Conservation (phyloP, 1,140 invertebrate species). For the Drosophila athabasca region DNA sequence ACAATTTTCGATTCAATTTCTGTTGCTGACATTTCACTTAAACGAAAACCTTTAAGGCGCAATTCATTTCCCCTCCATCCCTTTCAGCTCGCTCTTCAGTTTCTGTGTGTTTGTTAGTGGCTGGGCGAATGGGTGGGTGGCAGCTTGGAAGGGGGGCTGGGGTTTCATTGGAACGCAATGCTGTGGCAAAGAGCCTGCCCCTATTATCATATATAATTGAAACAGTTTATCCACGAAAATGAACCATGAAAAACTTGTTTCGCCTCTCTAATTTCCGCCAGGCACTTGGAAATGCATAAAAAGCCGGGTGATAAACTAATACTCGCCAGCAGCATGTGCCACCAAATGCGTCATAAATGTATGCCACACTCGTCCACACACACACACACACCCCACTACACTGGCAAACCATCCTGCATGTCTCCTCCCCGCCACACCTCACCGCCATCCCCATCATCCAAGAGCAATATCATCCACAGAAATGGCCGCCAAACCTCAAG, state of each 20-base stretch:
- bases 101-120: constrained; percentile 16
- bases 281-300: constrained; percentile 66
- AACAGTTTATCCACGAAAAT: constrained; percentile 9
- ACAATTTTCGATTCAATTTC: constrained; percentile 83
- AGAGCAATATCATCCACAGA: constrained; percentile 7
- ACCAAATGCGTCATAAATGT: constrained; percentile 47
- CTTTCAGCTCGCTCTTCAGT: too few species aligned
- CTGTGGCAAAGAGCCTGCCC: constrained; percentile 3
- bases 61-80: constrained; percentile 58
- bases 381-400: constrained; percentile 5
- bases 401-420: background rate
- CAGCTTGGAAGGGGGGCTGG: constrained; percentile 12
- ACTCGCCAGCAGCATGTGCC: constrained; percentile 47
- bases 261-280: constrained; percentile 34
- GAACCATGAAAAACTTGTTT: constrained; percentile 42
- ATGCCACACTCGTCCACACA: constrained; percentile 46
- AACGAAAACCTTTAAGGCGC: constrained; percentile 82
- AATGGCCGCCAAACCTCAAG: constrained; percentile 53
- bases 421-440: background rate
- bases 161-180: background rate
- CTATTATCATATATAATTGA: constrained; percentile 23
- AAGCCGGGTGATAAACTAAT: constrained; percentile 67
- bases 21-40: constrained; percentile 81
- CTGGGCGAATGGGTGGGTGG: constrained; percentile 16
- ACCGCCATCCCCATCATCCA: constrained; percentile 8